Evolutionary conservation across 2,797 vertebrate genomes (phyloP).

Genomic region (Sitta carolinensis): DNA sequence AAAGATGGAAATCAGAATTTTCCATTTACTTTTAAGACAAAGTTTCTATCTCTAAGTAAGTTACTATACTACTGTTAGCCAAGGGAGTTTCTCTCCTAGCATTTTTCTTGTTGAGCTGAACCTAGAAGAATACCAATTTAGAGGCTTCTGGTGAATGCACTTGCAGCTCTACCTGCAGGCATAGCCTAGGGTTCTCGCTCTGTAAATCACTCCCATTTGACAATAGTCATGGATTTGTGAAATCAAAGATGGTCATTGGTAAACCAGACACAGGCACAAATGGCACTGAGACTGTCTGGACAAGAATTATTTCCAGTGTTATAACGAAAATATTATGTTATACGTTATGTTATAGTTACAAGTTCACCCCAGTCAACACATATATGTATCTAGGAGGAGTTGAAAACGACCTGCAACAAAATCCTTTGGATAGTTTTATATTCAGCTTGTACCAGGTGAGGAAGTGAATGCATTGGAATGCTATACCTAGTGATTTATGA

Average conservation of each 20-base stretch:
- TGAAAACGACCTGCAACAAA: neutral
- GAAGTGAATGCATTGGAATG: neutral
- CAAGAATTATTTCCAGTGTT: neutral
- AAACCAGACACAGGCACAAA: neutral
- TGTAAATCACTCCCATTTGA: neutral
- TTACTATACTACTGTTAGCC: neutral
- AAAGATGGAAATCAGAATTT: neutral
- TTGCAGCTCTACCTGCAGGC: neutral
- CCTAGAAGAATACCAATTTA: neutral
- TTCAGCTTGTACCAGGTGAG: constrained; percentile 3
- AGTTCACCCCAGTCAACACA: neutral
- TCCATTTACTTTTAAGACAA: neutral
- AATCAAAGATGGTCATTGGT: neutral
- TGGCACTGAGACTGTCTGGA: neutral
- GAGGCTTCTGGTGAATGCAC: neutral
- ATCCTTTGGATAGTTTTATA: neutral
- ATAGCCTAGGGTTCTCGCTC: neutral
- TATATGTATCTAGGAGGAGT: neutral
- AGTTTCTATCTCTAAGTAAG: neutral
- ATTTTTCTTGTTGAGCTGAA: neutral
- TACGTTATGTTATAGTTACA: neutral
- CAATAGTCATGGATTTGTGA: neutral
- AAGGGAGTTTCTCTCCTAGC: neutral
- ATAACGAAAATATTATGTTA: too few relatives aligned
- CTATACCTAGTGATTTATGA: constrained; percentile 1